These are phyloP conservation scores for Etheostoma nigrum DNA, from an alignment of 2,797 vertebrate species.

Conservation along the genomic window DNA sequence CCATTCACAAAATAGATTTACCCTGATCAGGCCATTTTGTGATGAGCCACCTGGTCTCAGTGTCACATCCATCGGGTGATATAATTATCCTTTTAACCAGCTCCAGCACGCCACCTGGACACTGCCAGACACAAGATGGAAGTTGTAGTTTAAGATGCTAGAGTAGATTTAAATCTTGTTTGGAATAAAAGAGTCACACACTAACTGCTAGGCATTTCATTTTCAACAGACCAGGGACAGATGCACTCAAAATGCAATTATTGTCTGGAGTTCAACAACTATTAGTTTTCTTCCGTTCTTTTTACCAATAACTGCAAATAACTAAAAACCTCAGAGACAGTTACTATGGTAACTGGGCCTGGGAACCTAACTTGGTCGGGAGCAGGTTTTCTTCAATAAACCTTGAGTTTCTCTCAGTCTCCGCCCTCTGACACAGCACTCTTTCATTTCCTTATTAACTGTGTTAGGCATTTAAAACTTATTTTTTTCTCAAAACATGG, in stretches of 20 bases:
- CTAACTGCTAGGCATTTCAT: conserved; percentile 48
- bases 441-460: too few species aligned
- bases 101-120: conserved; percentile 77
- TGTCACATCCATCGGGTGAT: conserved; percentile 65
- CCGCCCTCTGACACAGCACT: too few species aligned
- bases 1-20: conserved; percentile 48
- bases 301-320: conserved; percentile 39
- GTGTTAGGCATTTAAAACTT: too few species aligned
- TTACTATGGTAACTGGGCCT: too few species aligned
- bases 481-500: too few species aligned
- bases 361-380: too few species aligned
- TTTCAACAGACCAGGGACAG: conserved; percentile 36
- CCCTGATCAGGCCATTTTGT: conserved; percentile 55
- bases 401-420: too few species aligned
- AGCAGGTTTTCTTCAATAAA: too few species aligned
- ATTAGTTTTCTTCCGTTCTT: conserved; percentile 49
- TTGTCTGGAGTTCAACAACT: conserved; percentile 50
- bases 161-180: conserved; percentile 53
- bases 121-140: conserved; percentile 49
- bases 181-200: conserved; percentile 47
- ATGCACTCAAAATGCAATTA: conserved; percentile 59
- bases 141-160: conserved; percentile 35
- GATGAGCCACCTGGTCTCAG: conserved; percentile 80
- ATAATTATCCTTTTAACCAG: conserved; percentile 76
- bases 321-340: background rate